These are phyloP conservation scores for Chloebia gouldiae DNA, from an alignment of 2,113 vertebrate species.

Conservation along the genomic window DNA sequence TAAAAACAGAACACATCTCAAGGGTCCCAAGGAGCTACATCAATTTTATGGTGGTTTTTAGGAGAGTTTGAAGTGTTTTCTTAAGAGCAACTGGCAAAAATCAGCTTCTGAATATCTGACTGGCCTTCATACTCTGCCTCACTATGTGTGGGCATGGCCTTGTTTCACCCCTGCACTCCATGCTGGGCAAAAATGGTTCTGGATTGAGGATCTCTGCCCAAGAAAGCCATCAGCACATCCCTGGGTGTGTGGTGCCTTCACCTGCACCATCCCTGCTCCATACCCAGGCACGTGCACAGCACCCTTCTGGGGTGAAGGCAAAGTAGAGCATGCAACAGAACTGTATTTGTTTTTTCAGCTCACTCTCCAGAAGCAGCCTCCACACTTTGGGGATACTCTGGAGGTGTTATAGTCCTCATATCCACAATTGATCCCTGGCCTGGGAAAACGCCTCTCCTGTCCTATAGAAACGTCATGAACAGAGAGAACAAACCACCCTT, in stretches of 20 bases:
- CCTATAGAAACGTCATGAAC: not conserved
- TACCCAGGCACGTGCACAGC: rapidly evolving
- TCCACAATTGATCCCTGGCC: not conserved
- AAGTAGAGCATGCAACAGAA: not conserved
- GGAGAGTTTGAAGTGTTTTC: not conserved
- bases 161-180: not conserved
- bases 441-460: not conserved
- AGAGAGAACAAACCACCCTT: not conserved
- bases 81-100: not conserved
- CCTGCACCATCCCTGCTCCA: not conserved
- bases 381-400: not conserved
- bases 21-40: not conserved
- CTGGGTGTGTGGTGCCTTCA: rapidly evolving
- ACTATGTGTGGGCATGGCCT: not conserved
- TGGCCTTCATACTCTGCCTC: not conserved
- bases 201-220: not conserved
- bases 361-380: not conserved
- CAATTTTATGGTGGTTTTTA: not conserved
- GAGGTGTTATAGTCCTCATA: not conserved
- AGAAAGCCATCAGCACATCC: not conserved
- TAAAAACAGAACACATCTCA: not conserved
- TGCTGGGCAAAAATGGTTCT: not conserved
- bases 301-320: not conserved
- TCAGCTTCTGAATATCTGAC: not conserved
- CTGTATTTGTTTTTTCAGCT: not conserved